Conservation (phyloP, 2,888 invertebrate genomes). For the Andricus quercusramuli region DNA sequence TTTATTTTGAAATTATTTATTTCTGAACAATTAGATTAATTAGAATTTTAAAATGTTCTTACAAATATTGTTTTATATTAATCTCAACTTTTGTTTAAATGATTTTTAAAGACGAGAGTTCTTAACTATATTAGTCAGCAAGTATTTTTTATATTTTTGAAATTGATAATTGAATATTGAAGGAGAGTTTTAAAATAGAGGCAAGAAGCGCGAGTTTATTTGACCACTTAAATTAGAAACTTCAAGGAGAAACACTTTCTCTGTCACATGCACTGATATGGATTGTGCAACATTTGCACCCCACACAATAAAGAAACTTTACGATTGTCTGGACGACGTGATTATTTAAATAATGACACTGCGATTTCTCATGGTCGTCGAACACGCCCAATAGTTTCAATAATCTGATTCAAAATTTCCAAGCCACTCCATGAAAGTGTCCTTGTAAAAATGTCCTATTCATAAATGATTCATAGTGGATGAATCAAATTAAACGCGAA, state of each 20-base stretch:
- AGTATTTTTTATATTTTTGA: too few relatives aligned
- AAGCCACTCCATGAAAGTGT: neutral
- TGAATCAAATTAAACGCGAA: neutral
- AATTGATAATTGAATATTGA: neutral
- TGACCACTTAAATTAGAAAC: slow-evolving; percentile 55
- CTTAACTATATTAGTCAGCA: too few relatives aligned
- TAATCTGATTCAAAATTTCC: neutral
- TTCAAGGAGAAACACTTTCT: slow-evolving; percentile 77
- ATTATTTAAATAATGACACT: slow-evolving; percentile 38
- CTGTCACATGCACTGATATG: slow-evolving; percentile 67
- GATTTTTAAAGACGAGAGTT: too few relatives aligned
- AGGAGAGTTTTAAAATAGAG: neutral
- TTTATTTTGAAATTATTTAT: too few relatives aligned
- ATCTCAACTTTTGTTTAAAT: too few relatives aligned
- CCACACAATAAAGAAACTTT: slow-evolving; percentile 32
- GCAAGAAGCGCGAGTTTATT: slow-evolving; percentile 42
- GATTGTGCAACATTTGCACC: slow-evolving; percentile 59
- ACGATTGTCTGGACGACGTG: slow-evolving; percentile 10
- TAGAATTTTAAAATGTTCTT: too few relatives aligned
- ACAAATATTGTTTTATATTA: too few relatives aligned
- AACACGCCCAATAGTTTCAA: neutral
- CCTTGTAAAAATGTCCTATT: neutral
- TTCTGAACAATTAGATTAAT: too few relatives aligned
- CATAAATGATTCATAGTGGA: neutral
- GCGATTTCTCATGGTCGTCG: slow-evolving; percentile 23